These are phyloP conservation scores for Mastomys natalensis DNA, from an alignment of 2,113 vertebrate species.

Conservation along the genomic window DNA sequence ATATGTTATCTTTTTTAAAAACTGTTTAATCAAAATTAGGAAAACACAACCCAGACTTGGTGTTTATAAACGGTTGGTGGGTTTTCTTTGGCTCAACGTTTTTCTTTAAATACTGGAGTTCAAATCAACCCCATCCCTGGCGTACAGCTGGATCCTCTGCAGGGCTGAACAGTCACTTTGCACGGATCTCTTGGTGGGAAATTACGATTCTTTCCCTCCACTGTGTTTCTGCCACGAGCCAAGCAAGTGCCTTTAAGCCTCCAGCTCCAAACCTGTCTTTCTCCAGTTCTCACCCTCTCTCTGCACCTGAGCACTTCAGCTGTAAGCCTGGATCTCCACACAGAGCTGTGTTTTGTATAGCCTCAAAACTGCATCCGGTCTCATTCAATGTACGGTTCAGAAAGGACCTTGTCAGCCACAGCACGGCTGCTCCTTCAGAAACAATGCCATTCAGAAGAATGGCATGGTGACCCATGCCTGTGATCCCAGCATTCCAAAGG, in stretches of 20 bases:
- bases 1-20: not conserved
- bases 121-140: not conserved
- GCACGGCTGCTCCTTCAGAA: not conserved
- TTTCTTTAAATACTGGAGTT: constrained; percentile 27
- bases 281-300: not conserved
- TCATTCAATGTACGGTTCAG: not conserved
- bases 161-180: too few relatives aligned
- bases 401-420: not conserved
- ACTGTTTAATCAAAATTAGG: not conserved
- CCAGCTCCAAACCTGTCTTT: not conserved
- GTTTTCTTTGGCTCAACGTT: not conserved
- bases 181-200: not conserved
- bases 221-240: not conserved
- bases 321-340: not conserved
- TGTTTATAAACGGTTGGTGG: constrained; percentile 17
- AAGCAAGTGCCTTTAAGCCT: not conserved
- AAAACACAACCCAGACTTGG: not conserved
- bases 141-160: not conserved
- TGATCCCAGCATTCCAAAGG: not conserved
- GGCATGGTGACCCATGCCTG: not conserved
- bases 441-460: too few relatives aligned
- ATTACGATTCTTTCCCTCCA: accelerated
- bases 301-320: not conserved
- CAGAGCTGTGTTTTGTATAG: not conserved
- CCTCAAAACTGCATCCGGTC: not conserved